Evolutionary conservation across 2,797 vertebrate genomes (phyloP).

Genomic region (Naso thynnoides): DNA sequence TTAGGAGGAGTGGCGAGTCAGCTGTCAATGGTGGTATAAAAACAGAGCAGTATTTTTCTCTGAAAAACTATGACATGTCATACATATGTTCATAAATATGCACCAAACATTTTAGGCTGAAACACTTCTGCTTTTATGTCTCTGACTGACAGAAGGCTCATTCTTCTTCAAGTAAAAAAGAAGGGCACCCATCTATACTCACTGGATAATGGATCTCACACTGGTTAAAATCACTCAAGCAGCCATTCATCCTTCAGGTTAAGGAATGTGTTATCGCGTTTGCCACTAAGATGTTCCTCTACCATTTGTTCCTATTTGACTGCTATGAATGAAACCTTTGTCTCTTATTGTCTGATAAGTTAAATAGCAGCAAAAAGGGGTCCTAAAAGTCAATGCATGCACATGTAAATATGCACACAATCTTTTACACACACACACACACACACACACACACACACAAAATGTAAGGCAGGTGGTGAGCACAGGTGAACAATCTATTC

Average conservation of each 20-base stretch:
- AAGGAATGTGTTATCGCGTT: neutral
- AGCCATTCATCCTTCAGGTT: neutral
- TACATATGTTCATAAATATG: too few relatives aligned
- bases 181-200: neutral
- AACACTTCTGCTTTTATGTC: constrained; percentile 5
- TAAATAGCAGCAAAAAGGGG: neutral
- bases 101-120: too few relatives aligned
- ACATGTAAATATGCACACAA: constrained; percentile 24
- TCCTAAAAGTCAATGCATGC: neutral
- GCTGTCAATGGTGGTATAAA: too few relatives aligned
- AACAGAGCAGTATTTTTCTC: too few relatives aligned
- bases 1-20: too few relatives aligned
- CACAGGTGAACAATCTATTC: constrained; percentile 74
- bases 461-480: constrained; percentile 65
- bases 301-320: neutral
- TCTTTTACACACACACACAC: constrained; percentile 18
- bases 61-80: too few relatives aligned
- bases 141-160: constrained; percentile 22
- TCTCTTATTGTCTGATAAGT: neutral
- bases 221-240: constrained; percentile 8
- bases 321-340: neutral
- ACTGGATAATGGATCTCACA: neutral
- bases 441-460: constrained; percentile 11
- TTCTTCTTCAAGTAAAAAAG: constrained; percentile 6
- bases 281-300: neutral